Evolutionary conservation across 2,113 vertebrate species (phyloP).

Genomic region (Kryptolebias marmoratus): DNA sequence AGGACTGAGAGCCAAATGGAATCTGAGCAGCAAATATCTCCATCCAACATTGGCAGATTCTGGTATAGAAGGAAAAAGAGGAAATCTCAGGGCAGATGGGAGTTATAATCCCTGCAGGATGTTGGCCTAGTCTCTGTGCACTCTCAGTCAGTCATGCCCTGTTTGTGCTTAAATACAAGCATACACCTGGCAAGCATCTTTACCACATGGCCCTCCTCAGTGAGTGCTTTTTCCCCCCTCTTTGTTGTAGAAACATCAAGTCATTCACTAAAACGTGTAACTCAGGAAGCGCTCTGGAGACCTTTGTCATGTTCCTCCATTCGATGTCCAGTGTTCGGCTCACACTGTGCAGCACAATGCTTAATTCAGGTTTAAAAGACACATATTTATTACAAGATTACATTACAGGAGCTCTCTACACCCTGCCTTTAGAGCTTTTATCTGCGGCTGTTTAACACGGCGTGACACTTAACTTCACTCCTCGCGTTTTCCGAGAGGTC

Average conservation of each 20-base stretch:
- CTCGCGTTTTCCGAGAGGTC: too few relatives aligned
- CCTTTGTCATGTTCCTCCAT: not conserved
- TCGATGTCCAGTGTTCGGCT: not conserved
- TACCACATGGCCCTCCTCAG: slow-evolving; percentile 19
- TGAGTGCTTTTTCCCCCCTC: not conserved
- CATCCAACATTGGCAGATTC: slow-evolving; percentile 43
- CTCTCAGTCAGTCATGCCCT: slow-evolving; percentile 39
- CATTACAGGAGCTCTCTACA: too few relatives aligned
- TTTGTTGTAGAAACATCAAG: slow-evolving; percentile 11
- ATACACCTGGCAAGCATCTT: slow-evolving; percentile 25
- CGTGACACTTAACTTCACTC: too few relatives aligned
- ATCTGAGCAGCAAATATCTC: slow-evolving; percentile 44
- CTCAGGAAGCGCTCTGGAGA: not conserved
- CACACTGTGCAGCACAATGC: not conserved
- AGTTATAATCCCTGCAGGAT: slow-evolving; percentile 66
- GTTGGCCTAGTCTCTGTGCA: slow-evolving; percentile 30
- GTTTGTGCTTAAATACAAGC: slow-evolving; percentile 44
- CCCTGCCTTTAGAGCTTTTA: too few relatives aligned
- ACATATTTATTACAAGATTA: too few relatives aligned
- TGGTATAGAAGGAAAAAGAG: slow-evolving; percentile 16
- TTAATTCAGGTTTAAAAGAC: too few relatives aligned
- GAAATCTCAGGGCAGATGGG: slow-evolving; percentile 70
- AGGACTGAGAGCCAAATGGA: slow-evolving; percentile 50
- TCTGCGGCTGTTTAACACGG: too few relatives aligned
- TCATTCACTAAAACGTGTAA: not conserved